phyloP scores from a whole-genome alignment of 1,140 invertebrate genomes.

The Octopus sinensis region DNA sequence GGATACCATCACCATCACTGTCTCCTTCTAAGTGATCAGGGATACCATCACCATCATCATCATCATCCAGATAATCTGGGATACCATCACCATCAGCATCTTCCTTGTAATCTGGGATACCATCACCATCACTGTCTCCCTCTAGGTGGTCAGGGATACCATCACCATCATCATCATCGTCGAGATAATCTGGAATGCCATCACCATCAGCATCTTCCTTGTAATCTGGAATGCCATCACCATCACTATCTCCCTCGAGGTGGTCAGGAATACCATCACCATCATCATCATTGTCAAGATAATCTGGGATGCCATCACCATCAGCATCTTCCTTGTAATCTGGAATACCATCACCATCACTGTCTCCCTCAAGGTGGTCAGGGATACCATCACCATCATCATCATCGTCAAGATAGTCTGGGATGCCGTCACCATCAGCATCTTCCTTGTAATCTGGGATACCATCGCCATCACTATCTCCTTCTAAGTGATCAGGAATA shows the following conservation, averaged over 20 bases:
- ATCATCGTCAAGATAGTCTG: conserved; percentile 32
- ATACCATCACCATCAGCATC: conserved; percentile 43
- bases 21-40: conserved; percentile 26
- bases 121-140: conserved; percentile 38
- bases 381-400: conserved; percentile 32
- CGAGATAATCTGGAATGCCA: conserved; percentile 37
- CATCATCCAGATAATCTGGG: conserved; percentile 30
- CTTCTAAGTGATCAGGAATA: conserved; percentile 30
- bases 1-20: conserved; percentile 36
- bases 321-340: conserved; percentile 37
- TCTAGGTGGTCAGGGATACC: conserved; percentile 29
- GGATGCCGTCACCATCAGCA: conserved; percentile 41
- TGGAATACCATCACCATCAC: conserved; percentile 44
- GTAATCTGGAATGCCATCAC: conserved; percentile 49
- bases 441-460: conserved; percentile 37
- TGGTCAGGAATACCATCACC: conserved; percentile 30
- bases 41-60: conserved; percentile 41
- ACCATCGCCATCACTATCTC: conserved; percentile 30
- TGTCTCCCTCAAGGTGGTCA: conserved; percentile 27
- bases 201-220: conserved; percentile 35
- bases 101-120: conserved; percentile 34
- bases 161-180: conserved; percentile 25
- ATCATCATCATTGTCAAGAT: conserved; percentile 35
- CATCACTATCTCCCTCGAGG: conserved; percentile 34
- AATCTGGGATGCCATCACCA: conserved; percentile 37